Evolutionary conservation across 2,113 vertebrate species (phyloP).

Genomic region (Promerops cafer): DNA sequence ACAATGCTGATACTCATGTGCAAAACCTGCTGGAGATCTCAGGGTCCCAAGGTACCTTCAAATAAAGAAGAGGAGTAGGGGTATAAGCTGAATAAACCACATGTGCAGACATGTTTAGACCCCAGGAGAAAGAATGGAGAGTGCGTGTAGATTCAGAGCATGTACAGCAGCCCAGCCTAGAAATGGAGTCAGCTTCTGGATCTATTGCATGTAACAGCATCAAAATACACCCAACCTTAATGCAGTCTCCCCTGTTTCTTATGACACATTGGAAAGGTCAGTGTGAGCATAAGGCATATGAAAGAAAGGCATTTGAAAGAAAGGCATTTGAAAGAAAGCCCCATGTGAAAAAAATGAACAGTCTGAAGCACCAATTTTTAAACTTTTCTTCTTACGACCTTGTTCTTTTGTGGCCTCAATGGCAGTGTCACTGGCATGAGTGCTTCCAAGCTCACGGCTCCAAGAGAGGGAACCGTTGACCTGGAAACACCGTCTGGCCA

Average conservation of each 20-base stretch:
- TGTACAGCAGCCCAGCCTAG: neutral
- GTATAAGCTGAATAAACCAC: neutral
- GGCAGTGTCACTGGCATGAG: neutral
- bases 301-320: neutral
- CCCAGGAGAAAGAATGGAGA: neutral
- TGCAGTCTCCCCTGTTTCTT: neutral
- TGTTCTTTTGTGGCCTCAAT: neutral
- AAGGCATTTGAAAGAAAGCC: neutral
- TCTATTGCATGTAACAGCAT: neutral
- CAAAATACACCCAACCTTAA: neutral
- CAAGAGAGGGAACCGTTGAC: neutral
- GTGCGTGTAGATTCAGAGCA: fast-evolving
- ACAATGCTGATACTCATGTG: neutral
- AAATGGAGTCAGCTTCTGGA: neutral
- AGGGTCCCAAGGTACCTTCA: neutral
- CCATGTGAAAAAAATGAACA: neutral
- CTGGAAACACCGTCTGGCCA: neutral
- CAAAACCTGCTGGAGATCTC: neutral
- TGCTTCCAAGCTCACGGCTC: neutral
- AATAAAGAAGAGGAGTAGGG: neutral
- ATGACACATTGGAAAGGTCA: neutral
- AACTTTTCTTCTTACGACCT: neutral
- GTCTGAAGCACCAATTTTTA: neutral
- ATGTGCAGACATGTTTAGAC: neutral
- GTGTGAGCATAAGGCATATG: neutral